Evolutionary conservation across 2,797 vertebrate species (phyloP).

Genomic region (Poecilia gillii): DNA sequence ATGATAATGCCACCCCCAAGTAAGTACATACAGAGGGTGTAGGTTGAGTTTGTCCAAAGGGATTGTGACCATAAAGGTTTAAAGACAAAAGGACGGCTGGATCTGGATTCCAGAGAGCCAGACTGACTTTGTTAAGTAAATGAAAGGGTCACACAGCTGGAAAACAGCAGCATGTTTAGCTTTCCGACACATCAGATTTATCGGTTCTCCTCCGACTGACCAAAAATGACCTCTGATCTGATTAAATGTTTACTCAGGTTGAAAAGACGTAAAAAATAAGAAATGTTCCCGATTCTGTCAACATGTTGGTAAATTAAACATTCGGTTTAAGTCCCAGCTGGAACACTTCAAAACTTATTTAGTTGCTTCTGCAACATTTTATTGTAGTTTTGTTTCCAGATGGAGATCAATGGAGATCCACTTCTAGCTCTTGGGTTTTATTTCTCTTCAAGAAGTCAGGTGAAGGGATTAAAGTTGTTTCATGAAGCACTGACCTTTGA

Average conservation of each 20-base stretch:
- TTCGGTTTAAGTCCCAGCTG: neutral
- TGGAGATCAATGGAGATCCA: neutral
- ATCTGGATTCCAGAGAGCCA: neutral
- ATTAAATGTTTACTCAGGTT: neutral
- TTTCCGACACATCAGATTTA: neutral
- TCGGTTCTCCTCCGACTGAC: neutral
- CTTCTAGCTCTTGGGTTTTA: neutral
- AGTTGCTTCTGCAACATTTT: neutral
- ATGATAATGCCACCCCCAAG: neutral
- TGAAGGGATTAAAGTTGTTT: neutral
- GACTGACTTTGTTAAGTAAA: neutral
- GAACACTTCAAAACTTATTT: neutral
- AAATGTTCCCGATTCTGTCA: neutral
- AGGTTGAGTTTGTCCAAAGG: neutral
- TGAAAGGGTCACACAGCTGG: neutral
- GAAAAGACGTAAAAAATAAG: neutral
- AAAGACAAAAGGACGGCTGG: neutral
- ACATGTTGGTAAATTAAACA: neutral
- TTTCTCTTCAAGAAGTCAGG: neutral
- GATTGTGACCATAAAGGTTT: neutral
- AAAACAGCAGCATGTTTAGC: neutral
- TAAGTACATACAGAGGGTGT: neutral
- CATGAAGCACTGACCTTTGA: neutral
- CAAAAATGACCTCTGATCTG: neutral
- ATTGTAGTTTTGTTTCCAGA: neutral